phyloP scores from a whole-genome alignment of 2,888 invertebrate genomes.

The Calephelis perditalis region DNA sequence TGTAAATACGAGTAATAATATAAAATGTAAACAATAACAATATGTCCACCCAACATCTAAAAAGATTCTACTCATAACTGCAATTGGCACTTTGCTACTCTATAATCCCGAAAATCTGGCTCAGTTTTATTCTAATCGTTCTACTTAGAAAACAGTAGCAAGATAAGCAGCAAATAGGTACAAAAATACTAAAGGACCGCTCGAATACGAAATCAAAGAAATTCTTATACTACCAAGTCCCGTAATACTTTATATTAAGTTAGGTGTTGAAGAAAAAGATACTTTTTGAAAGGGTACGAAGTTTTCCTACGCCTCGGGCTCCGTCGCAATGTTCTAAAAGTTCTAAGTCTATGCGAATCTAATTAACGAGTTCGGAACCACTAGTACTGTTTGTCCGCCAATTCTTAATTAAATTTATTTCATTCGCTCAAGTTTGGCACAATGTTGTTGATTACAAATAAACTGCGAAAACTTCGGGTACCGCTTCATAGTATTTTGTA shows the following conservation, averaged over 20 bases:
- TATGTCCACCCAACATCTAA: too few species aligned
- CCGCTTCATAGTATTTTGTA: neutral
- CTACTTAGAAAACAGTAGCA: too few species aligned
- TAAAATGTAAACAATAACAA: too few species aligned
- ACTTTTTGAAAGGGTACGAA: neutral
- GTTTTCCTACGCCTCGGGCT: neutral
- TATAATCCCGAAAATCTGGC: too few species aligned
- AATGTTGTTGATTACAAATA: neutral
- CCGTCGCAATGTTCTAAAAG: conserved; percentile 6
- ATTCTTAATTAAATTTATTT: conserved; percentile 37
- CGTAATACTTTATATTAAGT: neutral
- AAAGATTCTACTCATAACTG: too few species aligned
- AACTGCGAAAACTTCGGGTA: neutral
- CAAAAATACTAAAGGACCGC: too few species aligned
- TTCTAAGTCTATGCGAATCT: conserved; percentile 24
- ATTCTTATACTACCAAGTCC: too few species aligned
- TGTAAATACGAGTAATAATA: too few species aligned
- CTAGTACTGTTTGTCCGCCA: conserved; percentile 27
- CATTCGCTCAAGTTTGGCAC: conserved; percentile 29
- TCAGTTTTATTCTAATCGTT: too few species aligned
- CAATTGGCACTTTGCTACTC: too few species aligned
- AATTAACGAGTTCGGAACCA: conserved; percentile 34
- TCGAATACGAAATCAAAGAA: too few species aligned
- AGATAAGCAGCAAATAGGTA: too few species aligned
- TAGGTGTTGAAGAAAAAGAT: neutral